Evolutionary conservation across 2,113 vertebrate genomes (phyloP).

Genomic region (Neolamprologus ventralis): DNA sequence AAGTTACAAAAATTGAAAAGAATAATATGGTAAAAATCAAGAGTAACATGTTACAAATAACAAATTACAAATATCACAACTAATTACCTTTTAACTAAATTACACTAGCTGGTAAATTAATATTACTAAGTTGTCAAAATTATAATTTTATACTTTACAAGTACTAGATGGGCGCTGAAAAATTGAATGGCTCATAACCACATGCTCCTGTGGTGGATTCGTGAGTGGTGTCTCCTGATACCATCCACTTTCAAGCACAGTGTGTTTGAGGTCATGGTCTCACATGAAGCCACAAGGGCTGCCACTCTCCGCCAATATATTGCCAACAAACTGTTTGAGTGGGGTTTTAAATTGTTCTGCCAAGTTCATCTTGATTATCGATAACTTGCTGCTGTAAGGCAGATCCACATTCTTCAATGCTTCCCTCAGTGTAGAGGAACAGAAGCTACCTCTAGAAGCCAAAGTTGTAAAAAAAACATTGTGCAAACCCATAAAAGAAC

Average conservation of each 20-base stretch:
- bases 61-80: background rate
- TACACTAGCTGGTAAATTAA: background rate
- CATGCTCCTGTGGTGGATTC: background rate
- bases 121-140: background rate
- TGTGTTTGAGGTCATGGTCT: background rate
- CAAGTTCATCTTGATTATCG: background rate
- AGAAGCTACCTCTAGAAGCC: background rate
- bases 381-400: background rate
- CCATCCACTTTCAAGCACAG: background rate
- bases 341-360: background rate
- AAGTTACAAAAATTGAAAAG: background rate
- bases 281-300: background rate
- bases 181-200: background rate
- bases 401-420: background rate
- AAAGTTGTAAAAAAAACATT: background rate
- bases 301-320: background rate
- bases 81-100: background rate
- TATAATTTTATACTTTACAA: background rate
- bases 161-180: rapidly evolving
- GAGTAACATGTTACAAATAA: background rate
- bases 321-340: background rate
- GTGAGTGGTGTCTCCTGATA: background rate
- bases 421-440: background rate
- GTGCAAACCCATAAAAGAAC: background rate
- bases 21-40: background rate